A percentile compares a stretch with the other conserved stretches of the same genome.
These are phyloP conservation scores for Bursaphelenchus mucronatus DNA, from an alignment of 1,140 invertebrate species.

Conservation along the genomic window DNA sequence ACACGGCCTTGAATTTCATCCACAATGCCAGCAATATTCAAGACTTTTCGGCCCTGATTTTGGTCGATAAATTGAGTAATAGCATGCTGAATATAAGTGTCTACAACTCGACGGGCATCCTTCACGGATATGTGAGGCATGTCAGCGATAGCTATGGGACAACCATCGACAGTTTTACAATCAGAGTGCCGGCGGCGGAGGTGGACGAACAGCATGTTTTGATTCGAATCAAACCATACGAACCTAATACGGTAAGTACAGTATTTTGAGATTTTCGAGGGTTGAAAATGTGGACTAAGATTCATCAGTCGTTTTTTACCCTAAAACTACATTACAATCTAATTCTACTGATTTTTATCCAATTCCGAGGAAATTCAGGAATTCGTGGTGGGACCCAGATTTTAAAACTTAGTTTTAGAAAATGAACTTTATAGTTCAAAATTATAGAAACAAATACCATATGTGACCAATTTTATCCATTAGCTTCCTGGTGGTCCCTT, in stretches of 20 bases:
- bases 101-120: slow-evolving; percentile 34
- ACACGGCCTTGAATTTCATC: slow-evolving; percentile 27
- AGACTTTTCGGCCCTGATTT: slow-evolving; percentile 37
- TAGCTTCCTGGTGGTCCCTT: too few species aligned
- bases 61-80: slow-evolving; percentile 46
- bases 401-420: too few species aligned
- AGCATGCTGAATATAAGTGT: slow-evolving; percentile 45
- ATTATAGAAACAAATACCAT: too few species aligned
- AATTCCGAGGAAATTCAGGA: too few species aligned
- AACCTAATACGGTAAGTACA: slow-evolving; percentile 17
- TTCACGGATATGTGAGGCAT: slow-evolving; percentile 28
- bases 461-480: too few species aligned
- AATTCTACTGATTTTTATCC: too few species aligned
- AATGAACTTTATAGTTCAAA: too few species aligned
- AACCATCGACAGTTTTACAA: slow-evolving; percentile 18
- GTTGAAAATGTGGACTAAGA: background rate
- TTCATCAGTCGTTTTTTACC: too few species aligned
- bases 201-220: background rate
- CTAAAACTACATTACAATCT: too few species aligned
- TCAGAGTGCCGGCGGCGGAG: slow-evolving; percentile 11
- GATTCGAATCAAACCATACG: slow-evolving; percentile 10
- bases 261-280: background rate
- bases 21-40: slow-evolving; percentile 42
- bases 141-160: slow-evolving; percentile 14
- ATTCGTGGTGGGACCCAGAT: too few species aligned